Percentiles rank a stretch among this genome's conserved stretches.
phyloP scores from a whole-genome alignment of 2,113 vertebrate genomes.

The Trichomycterus rosablanca region DNA sequence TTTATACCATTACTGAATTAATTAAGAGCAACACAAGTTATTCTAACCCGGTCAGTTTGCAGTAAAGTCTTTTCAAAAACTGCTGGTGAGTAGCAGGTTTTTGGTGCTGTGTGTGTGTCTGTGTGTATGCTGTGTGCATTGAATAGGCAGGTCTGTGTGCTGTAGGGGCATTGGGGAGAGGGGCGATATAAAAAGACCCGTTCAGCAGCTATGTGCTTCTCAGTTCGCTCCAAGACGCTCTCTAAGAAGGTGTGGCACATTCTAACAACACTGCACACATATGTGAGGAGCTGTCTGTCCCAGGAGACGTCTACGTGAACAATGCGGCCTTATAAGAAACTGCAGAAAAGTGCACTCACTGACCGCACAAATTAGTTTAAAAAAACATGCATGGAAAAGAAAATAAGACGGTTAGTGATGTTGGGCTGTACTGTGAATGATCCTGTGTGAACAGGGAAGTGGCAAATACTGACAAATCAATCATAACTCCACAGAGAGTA shows the following conservation, averaged over 20 bases:
- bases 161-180: conserved; percentile 2
- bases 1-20: not conserved
- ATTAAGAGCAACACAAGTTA: not conserved
- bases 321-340: conserved; percentile 34
- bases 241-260: conserved; percentile 34
- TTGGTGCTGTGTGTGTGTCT: too few relatives aligned
- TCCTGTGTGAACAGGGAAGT: conserved; percentile 1
- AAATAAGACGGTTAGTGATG: conserved; percentile 14
- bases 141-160: conserved; percentile 39
- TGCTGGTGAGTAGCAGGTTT: conserved; percentile 3
- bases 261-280: conserved; percentile 14
- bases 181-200: conserved; percentile 35
- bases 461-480: conserved; percentile 11
- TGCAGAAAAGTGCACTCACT: not conserved
- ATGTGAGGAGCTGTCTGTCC: conserved; percentile 43
- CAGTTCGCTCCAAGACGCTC: conserved; percentile 21
- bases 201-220: conserved; percentile 33
- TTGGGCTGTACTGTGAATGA: conserved; percentile 7
- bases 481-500: too few relatives aligned
- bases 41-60: too few relatives aligned
- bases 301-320: conserved; percentile 41
- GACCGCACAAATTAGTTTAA: conserved; percentile 8
- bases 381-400: conserved; percentile 22
- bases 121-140: conserved; percentile 2
- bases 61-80: too few relatives aligned